phyloP scores from a whole-genome alignment of 2,797 vertebrate species.

The Linurgus olivaceus region DNA sequence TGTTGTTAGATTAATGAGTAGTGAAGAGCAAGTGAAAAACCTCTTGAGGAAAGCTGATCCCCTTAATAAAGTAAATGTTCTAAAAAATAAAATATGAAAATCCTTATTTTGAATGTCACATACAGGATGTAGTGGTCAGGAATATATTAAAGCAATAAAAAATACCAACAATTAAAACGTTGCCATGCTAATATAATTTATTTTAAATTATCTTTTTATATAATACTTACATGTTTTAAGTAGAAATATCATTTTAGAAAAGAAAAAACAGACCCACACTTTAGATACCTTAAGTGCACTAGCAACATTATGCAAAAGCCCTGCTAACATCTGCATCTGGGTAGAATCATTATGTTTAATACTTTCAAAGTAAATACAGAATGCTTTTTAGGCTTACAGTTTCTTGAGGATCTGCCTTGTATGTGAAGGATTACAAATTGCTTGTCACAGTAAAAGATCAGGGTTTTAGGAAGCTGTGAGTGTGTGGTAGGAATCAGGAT shows the following conservation, averaged over 20 bases:
- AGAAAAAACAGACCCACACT: background rate
- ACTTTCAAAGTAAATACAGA: background rate
- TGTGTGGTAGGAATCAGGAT: background rate
- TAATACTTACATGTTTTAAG: background rate
- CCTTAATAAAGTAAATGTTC: background rate
- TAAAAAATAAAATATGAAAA: background rate
- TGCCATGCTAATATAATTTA: background rate
- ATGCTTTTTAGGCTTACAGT: background rate
- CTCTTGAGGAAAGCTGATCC: background rate
- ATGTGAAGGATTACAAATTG: background rate
- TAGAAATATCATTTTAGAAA: background rate
- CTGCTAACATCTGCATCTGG: background rate
- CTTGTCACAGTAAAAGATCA: background rate
- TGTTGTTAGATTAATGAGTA: background rate
- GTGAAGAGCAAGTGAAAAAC: background rate
- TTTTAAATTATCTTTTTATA: background rate
- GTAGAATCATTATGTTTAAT: background rate
- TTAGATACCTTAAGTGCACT: fast-evolving
- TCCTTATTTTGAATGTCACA: background rate
- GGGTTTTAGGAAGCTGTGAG: background rate
- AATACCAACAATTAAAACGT: background rate
- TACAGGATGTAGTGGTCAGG: background rate
- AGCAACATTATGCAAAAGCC: background rate
- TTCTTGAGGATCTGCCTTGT: background rate
- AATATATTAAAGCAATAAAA: background rate